Conservation (phyloP, 2,888 invertebrate species). For the Urechis unicinctus region DNA sequence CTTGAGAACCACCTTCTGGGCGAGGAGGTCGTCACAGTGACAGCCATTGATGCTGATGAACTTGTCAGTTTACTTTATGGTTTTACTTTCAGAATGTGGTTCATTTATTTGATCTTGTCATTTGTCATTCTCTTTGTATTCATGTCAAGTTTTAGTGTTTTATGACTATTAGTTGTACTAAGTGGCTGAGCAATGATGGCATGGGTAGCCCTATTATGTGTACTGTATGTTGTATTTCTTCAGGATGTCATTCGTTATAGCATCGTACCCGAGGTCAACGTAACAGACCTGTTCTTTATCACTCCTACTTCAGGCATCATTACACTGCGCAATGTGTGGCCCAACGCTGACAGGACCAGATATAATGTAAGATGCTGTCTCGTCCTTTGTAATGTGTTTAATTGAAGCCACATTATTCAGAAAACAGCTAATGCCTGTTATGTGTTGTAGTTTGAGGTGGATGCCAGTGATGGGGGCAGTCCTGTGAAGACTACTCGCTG, state of each 20-base stretch:
- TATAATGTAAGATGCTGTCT: constrained; percentile 28
- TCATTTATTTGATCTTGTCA: too few species aligned
- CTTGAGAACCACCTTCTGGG: constrained; percentile 25
- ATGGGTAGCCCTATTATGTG: too few species aligned
- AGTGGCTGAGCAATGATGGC: too few species aligned
- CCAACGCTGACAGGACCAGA: constrained; percentile 19
- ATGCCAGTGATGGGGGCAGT: constrained; percentile 29
- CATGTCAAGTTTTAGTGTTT: too few species aligned
- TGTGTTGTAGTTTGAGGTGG: constrained; percentile 31
- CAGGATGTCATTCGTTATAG: constrained; percentile 23
- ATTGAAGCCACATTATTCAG: neutral
- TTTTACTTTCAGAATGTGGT: neutral
- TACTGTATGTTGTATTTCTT: neutral
- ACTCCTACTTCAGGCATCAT: constrained; percentile 27
- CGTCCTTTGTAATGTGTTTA: too few species aligned
- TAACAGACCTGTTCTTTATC: constrained; percentile 22
- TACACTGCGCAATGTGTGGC: constrained; percentile 21
- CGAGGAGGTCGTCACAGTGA: constrained; percentile 25
- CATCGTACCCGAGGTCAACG: constrained; percentile 17
- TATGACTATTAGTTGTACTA: too few species aligned
- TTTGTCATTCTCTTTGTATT: too few species aligned
- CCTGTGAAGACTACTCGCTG: constrained; percentile 29
- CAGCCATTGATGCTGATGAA: constrained; percentile 28
- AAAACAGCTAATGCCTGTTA: neutral
- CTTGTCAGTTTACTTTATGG: neutral